Evolutionary conservation across 37 sponge, comb jelly and placozoan genomes (phyloP).

Genomic region (Eunapius fragilis): DNA sequence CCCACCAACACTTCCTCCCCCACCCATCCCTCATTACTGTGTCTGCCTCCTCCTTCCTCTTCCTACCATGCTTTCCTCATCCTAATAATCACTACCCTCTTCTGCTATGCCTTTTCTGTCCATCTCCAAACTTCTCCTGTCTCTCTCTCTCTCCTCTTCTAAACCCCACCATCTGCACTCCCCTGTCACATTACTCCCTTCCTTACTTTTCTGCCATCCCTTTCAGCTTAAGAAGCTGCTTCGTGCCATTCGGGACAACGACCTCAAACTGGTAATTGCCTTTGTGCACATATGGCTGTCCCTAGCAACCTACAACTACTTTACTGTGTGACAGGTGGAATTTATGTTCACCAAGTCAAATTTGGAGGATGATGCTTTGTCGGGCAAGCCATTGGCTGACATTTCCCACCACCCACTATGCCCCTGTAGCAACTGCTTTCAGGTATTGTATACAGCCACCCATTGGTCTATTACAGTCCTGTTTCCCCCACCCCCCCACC

Average conservation of each 20-base stretch:
- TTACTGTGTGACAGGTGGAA: slow-evolving; percentile 45
- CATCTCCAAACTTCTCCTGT: slow-evolving; percentile 1
- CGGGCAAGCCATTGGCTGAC: background rate
- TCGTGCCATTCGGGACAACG: slow-evolving; percentile 63
- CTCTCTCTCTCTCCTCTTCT: background rate
- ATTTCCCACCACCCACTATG: slow-evolving; percentile 89
- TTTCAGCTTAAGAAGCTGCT: slow-evolving; percentile 58
- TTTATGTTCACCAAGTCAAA: slow-evolving; percentile 65
- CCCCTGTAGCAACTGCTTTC: slow-evolving; percentile 74
- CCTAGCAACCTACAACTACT: background rate
- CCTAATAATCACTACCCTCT: background rate
- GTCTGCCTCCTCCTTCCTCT: background rate
- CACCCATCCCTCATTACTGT: background rate
- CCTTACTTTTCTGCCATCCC: background rate
- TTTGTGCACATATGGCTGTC: background rate
- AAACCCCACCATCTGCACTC: background rate
- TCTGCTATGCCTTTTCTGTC: background rate
- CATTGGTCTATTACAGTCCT: background rate
- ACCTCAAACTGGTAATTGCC: slow-evolving; percentile 39
- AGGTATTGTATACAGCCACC: slow-evolving; percentile 41
- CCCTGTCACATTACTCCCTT: background rate
- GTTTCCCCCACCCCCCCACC: too few relatives aligned
- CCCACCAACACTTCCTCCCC: background rate
- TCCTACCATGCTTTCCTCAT: background rate
- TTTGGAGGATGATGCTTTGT: background rate